phyloP scores from a whole-genome alignment of 2,888 invertebrate genomes.

The Steinernema carpocapsae region DNA sequence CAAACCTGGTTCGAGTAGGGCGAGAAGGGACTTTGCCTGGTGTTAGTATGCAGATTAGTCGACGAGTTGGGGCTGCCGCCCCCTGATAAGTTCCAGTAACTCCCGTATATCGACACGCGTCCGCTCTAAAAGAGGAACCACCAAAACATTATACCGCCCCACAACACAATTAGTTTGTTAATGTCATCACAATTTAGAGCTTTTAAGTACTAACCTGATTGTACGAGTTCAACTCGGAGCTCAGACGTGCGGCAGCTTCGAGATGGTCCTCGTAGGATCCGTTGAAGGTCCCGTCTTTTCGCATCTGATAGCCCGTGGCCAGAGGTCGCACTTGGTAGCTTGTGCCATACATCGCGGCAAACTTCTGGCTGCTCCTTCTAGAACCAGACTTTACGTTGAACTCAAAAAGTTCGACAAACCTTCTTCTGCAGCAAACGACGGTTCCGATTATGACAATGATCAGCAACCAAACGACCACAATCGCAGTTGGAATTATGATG shows the following conservation, averaged over 20 bases:
- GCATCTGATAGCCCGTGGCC: conserved; percentile 47
- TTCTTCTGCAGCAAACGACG: conserved; percentile 64
- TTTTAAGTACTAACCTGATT: conserved; percentile 36
- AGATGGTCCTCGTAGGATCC: conserved; percentile 67
- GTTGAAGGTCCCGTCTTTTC: conserved; percentile 45
- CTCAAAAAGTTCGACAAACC: conserved; percentile 34
- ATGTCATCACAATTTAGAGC: no score
- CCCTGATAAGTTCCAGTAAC: conserved; percentile 66
- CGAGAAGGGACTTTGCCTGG: conserved; percentile 19
- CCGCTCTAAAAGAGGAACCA: conserved; percentile 50
- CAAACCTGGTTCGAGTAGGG: conserved; percentile 27
- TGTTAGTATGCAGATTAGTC: conserved; percentile 32
- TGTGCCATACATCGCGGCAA: conserved; percentile 64
- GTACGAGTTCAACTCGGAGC: conserved; percentile 49
- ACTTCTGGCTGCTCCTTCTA: conserved; percentile 50
- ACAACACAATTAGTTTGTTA: conserved; percentile 15
- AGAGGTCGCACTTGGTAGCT: conserved; percentile 64
- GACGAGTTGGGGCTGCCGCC: conserved; percentile 37
- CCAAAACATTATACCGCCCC: neutral
- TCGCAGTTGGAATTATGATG: conserved; percentile 63
- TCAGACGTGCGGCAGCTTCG: conserved; percentile 64
- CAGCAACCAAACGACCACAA: conserved; percentile 67
- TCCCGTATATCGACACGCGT: conserved; percentile 66
- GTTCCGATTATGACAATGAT: conserved; percentile 63
- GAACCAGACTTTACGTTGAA: conserved; percentile 13